Conservation (phyloP, 1,140 invertebrate genomes). For the Cotesia glomerata region DNA sequence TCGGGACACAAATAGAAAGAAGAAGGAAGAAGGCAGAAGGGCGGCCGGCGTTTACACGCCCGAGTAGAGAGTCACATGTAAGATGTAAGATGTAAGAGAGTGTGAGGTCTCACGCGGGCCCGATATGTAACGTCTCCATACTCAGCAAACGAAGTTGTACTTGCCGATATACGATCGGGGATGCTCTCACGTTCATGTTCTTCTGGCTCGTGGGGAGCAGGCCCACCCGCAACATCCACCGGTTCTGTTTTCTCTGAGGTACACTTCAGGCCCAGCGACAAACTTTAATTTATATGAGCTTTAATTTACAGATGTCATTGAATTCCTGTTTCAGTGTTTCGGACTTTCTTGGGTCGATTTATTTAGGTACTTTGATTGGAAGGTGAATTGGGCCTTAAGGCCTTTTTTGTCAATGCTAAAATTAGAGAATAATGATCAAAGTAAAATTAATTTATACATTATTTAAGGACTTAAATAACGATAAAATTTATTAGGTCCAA, state of each 20-base stretch:
- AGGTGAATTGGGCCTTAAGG: background rate
- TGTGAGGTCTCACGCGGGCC: constrained; percentile 28
- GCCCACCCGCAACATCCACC: constrained; percentile 57
- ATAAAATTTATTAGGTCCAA: too few species aligned
- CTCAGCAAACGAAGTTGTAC: constrained; percentile 54
- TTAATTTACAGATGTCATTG: constrained; percentile 47
- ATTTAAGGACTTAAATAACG: too few species aligned
- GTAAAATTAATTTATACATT: too few species aligned
- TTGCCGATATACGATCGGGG: constrained; percentile 59
- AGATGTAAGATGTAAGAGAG: constrained; percentile 3
- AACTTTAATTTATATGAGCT: constrained; percentile 22
- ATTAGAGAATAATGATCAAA: too few species aligned
- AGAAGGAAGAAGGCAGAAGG: background rate
- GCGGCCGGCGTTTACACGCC: constrained; percentile 11
- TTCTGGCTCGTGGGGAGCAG: constrained; percentile 19
- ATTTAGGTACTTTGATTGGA: too few species aligned
- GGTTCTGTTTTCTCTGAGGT: constrained; percentile 28
- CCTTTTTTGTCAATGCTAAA: too few species aligned
- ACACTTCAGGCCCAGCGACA: constrained; percentile 40
- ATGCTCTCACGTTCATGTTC: constrained; percentile 40
- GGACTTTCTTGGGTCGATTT: background rate
- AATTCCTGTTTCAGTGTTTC: too few species aligned
- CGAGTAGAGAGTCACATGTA: background rate
- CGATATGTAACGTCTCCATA: constrained; percentile 59
- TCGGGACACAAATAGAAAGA: background rate